phyloP scores from a whole-genome alignment of 2,888 invertebrate species.

The Perithous albicinctus region DNA sequence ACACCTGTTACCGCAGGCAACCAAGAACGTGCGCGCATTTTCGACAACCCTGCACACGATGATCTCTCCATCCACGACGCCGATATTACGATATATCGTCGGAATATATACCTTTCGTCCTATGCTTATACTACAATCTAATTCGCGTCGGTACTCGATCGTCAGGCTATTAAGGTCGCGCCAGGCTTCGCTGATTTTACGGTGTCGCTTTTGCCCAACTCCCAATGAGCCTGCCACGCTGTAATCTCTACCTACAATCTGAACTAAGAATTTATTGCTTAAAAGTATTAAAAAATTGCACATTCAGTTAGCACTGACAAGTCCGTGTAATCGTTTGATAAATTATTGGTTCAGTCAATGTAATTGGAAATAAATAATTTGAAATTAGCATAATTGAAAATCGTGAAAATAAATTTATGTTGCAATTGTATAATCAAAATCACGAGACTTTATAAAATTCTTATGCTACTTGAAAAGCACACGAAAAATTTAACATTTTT shows the following conservation, averaged over 20 bases:
- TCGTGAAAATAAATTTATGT: neutral
- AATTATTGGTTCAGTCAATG: neutral
- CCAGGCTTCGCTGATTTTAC: neutral
- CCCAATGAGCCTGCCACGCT: too few relatives aligned
- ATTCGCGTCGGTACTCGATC: slow-evolving; percentile 19
- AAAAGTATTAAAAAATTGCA: neutral
- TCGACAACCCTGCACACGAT: neutral
- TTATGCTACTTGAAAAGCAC: too few relatives aligned
- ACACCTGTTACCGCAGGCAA: neutral
- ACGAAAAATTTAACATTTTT: too few relatives aligned
- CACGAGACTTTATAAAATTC: too few relatives aligned
- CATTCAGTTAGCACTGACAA: neutral
- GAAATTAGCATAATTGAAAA: neutral
- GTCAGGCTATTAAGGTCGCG: slow-evolving; percentile 15
- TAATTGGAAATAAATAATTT: neutral
- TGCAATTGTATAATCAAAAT: too few relatives aligned
- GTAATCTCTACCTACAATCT: neutral
- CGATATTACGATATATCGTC: slow-evolving; percentile 5
- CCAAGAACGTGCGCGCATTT: neutral
- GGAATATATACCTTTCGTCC: neutral
- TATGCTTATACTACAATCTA: neutral
- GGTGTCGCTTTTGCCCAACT: slow-evolving; percentile 15
- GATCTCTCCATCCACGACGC: slow-evolving; percentile 7
- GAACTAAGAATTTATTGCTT: neutral
- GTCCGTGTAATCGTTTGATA: neutral